Conservation (phyloP, 2,888 invertebrate species). For the Lacanobia oleracea region DNA sequence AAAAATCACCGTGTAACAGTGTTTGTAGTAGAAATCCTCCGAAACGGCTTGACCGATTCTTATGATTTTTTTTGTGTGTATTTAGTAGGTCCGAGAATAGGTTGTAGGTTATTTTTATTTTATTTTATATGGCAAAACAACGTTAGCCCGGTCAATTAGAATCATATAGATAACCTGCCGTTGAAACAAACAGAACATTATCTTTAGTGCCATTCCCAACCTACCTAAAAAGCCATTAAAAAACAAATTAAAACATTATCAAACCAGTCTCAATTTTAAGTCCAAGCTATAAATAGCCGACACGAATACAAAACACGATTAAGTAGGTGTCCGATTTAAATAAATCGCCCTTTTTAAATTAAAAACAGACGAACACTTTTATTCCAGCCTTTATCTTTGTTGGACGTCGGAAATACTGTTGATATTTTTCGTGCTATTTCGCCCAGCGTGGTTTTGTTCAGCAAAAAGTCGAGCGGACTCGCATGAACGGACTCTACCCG, state of each 20-base stretch:
- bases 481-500: constrained; percentile 69
- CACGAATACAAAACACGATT: constrained; percentile 44
- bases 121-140: no score
- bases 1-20: no score
- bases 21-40: no score
- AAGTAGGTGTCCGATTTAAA: constrained; percentile 53
- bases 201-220: background rate
- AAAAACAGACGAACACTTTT: constrained; percentile 41
- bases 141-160: no score
- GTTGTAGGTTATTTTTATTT: no score
- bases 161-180: no score
- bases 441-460: constrained; percentile 68
- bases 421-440: constrained; percentile 74
- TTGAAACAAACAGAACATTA: no score
- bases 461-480: constrained; percentile 71
- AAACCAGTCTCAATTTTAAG: constrained; percentile 13
- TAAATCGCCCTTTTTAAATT: constrained; percentile 53
- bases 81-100: no score
- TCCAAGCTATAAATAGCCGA: constrained; percentile 26
- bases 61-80: no score
- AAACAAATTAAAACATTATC: constrained; percentile 22
- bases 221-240: background rate
- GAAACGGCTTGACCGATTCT: no score
- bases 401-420: constrained; percentile 60
- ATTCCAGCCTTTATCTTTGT: constrained; percentile 54